Conservation (phyloP, 2,797 vertebrate species). For the Ptychobarbus kaznakovi region DNA sequence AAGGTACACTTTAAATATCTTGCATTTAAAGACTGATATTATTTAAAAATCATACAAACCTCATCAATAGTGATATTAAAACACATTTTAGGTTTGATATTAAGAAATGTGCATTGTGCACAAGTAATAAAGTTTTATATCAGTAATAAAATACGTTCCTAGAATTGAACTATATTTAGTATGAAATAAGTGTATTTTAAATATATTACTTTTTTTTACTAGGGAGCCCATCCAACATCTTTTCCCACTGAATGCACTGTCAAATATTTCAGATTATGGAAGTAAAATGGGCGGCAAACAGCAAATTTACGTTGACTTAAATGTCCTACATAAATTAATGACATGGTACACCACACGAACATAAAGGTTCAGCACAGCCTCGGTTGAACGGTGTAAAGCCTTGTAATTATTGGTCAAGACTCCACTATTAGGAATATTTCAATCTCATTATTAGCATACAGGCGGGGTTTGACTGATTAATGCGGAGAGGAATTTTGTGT, state of each 20-base stretch:
- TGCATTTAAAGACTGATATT: no score
- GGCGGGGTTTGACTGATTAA: constrained; percentile 78
- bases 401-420: constrained; percentile 19
- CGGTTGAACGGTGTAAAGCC: neutral
- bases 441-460: constrained; percentile 43
- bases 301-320: neutral
- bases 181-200: neutral
- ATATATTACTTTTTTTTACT: neutral
- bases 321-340: neutral
- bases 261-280: constrained; percentile 2
- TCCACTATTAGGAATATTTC: constrained; percentile 22
- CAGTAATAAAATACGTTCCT: neutral
- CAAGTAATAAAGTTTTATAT: neutral
- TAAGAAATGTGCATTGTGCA: neutral
- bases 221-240: constrained; percentile 8
- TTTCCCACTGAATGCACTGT: neutral
- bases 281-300: neutral
- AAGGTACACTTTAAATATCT: neutral
- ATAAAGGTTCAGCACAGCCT: constrained; percentile 3
- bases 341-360: neutral
- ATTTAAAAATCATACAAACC: neutral
- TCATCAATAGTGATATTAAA: neutral
- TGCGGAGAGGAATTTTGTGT: constrained; percentile 65
- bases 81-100: neutral
- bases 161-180: neutral